Evolutionary conservation across 2,888 invertebrate species (phyloP).

Genomic region (Steinernema hermaphroditum): DNA sequence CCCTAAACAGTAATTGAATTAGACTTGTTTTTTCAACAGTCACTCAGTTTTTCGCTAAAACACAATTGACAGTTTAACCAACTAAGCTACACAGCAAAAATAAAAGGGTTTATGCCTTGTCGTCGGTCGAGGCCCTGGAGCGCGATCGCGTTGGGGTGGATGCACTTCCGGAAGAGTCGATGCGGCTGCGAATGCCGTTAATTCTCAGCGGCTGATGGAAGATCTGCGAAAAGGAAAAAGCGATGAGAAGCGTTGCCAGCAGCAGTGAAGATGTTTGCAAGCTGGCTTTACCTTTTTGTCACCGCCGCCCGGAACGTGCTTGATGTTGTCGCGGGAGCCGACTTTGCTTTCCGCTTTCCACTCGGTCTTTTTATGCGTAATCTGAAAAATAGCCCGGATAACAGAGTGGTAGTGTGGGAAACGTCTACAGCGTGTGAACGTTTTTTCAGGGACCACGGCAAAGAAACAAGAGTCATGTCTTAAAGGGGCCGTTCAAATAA

Average conservation of each 20-base stretch:
- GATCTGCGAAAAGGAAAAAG: neutral
- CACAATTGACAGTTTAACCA: neutral
- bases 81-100: neutral
- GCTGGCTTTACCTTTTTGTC: conserved; percentile 74
- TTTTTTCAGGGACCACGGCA: too few relatives aligned
- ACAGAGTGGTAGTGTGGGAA: too few relatives aligned
- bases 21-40: neutral
- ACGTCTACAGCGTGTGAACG: too few relatives aligned
- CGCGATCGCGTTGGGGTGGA: conserved; percentile 1
- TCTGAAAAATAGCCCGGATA: conserved; percentile 40
- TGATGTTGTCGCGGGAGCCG: conserved; percentile 87
- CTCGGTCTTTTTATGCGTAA: conserved; percentile 45
- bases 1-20: neutral
- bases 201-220: neutral
- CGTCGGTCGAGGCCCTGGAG: conserved; percentile 6
- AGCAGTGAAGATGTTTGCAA: neutral
- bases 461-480: too few relatives aligned
- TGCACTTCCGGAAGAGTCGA: neutral
- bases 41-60: neutral
- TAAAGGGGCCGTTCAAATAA: neutral
- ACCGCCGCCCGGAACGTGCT: conserved; percentile 82
- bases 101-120: neutral
- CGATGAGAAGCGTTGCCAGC: neutral
- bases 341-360: conserved; percentile 79
- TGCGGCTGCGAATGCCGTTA: conserved; percentile 10